Conservation (phyloP, 2,113 vertebrate genomes). For the Psephotus haematonotus region DNA sequence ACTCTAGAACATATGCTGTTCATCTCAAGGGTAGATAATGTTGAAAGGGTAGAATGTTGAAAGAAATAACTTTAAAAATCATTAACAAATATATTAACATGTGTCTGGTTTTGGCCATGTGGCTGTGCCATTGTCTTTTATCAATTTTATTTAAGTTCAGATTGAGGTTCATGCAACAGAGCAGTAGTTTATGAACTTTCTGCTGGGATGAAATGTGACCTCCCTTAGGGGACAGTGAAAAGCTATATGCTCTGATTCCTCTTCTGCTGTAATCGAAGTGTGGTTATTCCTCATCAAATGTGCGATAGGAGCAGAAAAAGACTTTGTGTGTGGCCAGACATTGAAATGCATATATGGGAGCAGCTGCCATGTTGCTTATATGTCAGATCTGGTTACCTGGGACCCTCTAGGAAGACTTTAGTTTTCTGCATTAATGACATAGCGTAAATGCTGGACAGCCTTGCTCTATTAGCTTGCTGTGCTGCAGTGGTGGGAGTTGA, state of each 20-base stretch:
- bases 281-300: not conserved
- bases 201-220: not conserved
- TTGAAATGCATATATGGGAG: rapidly evolving
- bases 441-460: not conserved
- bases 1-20: not conserved
- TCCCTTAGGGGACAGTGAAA: not conserved
- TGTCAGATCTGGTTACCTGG: not conserved
- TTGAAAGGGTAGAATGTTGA: not conserved
- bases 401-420: not conserved
- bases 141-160: not conserved
- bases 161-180: not conserved
- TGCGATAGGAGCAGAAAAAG: not conserved
- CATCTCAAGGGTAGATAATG: not conserved
- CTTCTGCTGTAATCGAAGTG: not conserved
- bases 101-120: not conserved
- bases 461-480: not conserved
- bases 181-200: not conserved
- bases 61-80: not conserved
- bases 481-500: not conserved
- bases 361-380: not conserved
- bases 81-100: not conserved
- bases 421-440: not conserved
- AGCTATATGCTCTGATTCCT: not conserved
- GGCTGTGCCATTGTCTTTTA: not conserved
- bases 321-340: not conserved